phyloP scores from a whole-genome alignment of 2,888 invertebrate species.

The Eilema griseolum region DNA sequence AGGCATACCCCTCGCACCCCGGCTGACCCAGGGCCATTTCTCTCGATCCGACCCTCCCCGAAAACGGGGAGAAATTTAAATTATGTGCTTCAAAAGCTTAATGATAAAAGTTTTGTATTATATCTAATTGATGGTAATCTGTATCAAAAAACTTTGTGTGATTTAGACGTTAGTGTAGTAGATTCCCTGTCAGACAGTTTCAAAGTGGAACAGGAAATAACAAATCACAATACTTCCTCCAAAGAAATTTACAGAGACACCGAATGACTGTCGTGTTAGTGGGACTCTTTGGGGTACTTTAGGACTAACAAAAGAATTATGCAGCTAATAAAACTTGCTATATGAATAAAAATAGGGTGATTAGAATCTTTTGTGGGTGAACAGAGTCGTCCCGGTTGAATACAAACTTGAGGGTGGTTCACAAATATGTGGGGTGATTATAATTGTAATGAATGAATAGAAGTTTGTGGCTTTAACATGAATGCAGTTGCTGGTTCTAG shows the following conservation, averaged over 20 bases:
- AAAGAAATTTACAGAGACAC: neutral
- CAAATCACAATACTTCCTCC: neutral
- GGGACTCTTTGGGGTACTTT: neutral
- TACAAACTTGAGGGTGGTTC: neutral
- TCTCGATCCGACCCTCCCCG: too few relatives aligned
- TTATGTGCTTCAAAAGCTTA: neutral
- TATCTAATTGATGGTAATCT: neutral
- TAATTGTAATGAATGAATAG: neutral
- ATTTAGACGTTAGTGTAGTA: too few relatives aligned
- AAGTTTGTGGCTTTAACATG: neutral
- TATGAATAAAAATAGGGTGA: constrained; percentile 6
- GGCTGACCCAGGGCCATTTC: too few relatives aligned
- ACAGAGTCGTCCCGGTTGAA: neutral
- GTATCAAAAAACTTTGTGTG: too few relatives aligned
- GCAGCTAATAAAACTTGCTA: constrained; percentile 2
- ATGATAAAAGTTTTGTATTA: neutral
- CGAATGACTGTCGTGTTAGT: too few relatives aligned
- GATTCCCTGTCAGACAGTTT: neutral
- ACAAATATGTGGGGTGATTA: neutral
- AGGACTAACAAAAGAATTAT: neutral
- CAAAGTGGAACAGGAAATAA: neutral
- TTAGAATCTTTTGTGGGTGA: constrained; percentile 1
- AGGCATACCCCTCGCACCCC: too few relatives aligned
- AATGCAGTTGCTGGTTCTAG: neutral
- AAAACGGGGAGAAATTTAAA: too few relatives aligned